Evolutionary conservation across 2,797 vertebrate genomes (phyloP).

Genomic region (Cirrhinus mrigala): DNA sequence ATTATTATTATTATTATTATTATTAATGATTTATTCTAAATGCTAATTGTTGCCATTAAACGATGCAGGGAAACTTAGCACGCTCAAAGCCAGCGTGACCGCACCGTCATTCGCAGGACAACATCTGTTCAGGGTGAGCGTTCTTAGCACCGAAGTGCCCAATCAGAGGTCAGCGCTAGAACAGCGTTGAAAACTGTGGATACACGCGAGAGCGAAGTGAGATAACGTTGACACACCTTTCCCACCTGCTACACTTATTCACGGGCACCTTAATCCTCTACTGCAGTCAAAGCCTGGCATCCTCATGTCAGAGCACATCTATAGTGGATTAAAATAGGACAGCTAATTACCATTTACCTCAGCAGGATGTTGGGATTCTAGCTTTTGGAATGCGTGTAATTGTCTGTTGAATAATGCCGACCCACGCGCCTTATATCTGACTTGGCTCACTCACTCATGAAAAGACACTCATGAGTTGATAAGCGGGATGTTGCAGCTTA

Average conservation of each 20-base stretch:
- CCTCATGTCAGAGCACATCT: slow-evolving; percentile 52
- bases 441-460: slow-evolving; percentile 50
- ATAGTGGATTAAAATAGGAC: slow-evolving; percentile 61
- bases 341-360: slow-evolving; percentile 64
- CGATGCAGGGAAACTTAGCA: not conserved
- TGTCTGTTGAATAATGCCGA: slow-evolving; percentile 63
- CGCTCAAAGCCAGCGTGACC: not conserved
- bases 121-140: slow-evolving; percentile 35
- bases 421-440: slow-evolving; percentile 54
- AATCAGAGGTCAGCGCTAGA: slow-evolving; percentile 19
- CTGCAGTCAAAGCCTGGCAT: slow-evolving; percentile 47
- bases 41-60: not conserved
- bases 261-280: slow-evolving; percentile 54
- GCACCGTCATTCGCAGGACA: slow-evolving; percentile 40
- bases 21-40: not conserved
- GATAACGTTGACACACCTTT: slow-evolving; percentile 44
- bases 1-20: not conserved
- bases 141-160: slow-evolving; percentile 20
- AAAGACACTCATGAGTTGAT: slow-evolving; percentile 51
- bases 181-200: not conserved
- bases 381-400: slow-evolving; percentile 57
- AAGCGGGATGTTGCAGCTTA: slow-evolving; percentile 44
- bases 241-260: slow-evolving; percentile 53
- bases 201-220: slow-evolving; percentile 20
- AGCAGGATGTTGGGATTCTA: slow-evolving; percentile 47